Evolutionary conservation across 2,113 vertebrate species (phyloP).

Genomic region (Dromas ardeola): DNA sequence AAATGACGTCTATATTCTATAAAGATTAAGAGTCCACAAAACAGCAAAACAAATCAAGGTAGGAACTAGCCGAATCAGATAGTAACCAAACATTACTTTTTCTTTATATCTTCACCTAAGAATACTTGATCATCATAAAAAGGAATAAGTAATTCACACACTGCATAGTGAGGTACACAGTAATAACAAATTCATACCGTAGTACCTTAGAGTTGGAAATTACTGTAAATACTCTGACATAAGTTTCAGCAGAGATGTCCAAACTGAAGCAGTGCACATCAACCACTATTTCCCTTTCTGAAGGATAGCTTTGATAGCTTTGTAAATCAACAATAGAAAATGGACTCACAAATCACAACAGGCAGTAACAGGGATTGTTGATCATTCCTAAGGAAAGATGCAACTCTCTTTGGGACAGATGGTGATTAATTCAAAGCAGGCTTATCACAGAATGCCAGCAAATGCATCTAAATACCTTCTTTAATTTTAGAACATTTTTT

Average conservation of each 20-base stretch:
- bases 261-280: not conserved
- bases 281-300: not conserved
- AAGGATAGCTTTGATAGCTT: not conserved
- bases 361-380: not conserved
- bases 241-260: not conserved
- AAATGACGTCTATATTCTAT: too few species aligned
- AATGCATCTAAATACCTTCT: not conserved
- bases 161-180: not conserved
- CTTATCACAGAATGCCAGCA: not conserved
- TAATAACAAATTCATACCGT: not conserved
- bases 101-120: not conserved
- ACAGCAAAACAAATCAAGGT: not conserved
- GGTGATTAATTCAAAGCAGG: not conserved
- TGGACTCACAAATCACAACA: not conserved
- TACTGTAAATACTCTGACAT: not conserved
- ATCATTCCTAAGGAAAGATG: not conserved
- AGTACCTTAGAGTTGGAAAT: not conserved
- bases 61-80: not conserved
- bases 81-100: not conserved
- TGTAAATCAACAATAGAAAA: not conserved
- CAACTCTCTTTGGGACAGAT: not conserved
- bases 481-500: not conserved
- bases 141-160: not conserved
- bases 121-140: not conserved
- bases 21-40: not conserved